These are phyloP conservation scores for Stigmatopora argus DNA, from an alignment of 2,113 vertebrate genomes.

Conservation along the genomic window DNA sequence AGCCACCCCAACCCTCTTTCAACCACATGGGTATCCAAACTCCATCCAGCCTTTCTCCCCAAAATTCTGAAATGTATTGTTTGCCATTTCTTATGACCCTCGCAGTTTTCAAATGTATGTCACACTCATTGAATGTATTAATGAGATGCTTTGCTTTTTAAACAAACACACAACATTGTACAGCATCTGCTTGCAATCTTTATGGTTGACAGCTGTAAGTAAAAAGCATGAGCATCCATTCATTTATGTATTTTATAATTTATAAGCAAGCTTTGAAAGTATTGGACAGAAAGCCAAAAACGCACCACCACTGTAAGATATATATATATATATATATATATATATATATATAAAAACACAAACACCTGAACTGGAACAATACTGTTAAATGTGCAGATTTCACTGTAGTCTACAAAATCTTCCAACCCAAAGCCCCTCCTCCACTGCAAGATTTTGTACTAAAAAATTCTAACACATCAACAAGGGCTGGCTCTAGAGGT, in stretches of 20 bases:
- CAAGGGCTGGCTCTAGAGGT: too few species aligned
- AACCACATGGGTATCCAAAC: conserved; percentile 11
- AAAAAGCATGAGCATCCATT: not conserved
- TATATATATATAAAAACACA: too few species aligned
- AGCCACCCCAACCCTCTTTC: not conserved
- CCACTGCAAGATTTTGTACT: too few species aligned
- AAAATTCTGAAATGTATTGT: conserved; percentile 5
- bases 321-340: too few species aligned
- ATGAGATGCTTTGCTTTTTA: not conserved
- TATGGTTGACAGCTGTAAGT: not conserved
- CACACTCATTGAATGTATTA: not conserved
- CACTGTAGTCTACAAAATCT: too few species aligned
- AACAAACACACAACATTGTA: conserved; percentile 1
- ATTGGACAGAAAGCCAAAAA: too few species aligned
- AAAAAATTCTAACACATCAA: too few species aligned
- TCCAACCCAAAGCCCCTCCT: too few species aligned
- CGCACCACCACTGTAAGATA: too few species aligned
- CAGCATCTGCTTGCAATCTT: not conserved
- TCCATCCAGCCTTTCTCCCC: conserved; percentile 3
- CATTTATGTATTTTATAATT: not conserved
- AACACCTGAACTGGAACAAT: too few species aligned
- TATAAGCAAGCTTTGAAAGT: too few species aligned
- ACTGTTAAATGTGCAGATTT: too few species aligned
- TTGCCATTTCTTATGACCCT: not conserved
- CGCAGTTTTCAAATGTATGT: not conserved